A percentile compares a stretch with the other conserved stretches of the same genome.
Evolutionary conservation across 2,797 vertebrate genomes (phyloP).

Genomic region (Falco columbarius): DNA sequence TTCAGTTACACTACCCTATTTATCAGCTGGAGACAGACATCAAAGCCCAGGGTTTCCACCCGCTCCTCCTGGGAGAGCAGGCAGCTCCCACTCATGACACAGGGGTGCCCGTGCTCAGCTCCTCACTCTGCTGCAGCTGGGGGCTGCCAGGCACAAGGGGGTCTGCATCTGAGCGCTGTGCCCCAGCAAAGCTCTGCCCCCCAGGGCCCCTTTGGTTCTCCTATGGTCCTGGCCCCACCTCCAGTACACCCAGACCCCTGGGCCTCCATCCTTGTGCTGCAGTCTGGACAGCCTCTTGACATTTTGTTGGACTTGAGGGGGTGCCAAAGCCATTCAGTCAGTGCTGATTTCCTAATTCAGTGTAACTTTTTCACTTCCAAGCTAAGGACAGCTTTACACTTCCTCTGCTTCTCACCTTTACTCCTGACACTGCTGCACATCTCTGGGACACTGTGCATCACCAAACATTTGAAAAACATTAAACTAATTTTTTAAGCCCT

Average conservation of each 20-base stretch:
- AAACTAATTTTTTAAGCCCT: neutral
- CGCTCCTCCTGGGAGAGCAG: neutral
- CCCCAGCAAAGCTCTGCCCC: neutral
- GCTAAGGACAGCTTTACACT: conserved; percentile 26
- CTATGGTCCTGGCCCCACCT: fast-evolving
- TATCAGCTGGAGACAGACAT: neutral
- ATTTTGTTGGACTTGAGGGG: neutral
- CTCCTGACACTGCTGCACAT: fast-evolving
- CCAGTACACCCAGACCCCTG: neutral
- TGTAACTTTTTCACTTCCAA: conserved; percentile 16
- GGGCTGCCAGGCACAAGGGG: fast-evolving
- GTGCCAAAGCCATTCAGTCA: neutral
- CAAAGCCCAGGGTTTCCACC: neutral
- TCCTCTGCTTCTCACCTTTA: neutral
- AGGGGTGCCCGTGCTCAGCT: neutral
- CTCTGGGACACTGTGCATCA: neutral
- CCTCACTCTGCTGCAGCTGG: fast-evolving
- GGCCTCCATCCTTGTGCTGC: neutral
- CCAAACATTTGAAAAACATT: neutral
- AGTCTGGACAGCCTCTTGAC: neutral
- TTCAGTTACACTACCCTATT: neutral
- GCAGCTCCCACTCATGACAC: neutral
- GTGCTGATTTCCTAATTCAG: neutral
- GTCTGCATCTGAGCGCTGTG: fast-evolving
- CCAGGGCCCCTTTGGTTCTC: neutral